phyloP scores from a whole-genome alignment of 1,140 invertebrate genomes.

The Diachasmimorpha longicaudata region DNA sequence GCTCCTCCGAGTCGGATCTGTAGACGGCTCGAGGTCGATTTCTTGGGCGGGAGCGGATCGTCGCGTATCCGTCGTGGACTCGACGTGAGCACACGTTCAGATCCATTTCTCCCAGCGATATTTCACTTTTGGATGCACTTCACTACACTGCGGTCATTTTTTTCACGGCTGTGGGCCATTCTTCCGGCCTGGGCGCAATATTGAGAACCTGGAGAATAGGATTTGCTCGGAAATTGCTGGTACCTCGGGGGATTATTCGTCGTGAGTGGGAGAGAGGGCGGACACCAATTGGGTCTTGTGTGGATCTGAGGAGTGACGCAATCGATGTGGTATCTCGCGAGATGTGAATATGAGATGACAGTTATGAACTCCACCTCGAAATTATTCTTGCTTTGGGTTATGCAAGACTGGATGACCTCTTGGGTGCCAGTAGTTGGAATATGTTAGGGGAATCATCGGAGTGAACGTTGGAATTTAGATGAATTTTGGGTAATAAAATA shows the following conservation, averaged over 20 bases:
- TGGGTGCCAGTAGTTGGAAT: not conserved
- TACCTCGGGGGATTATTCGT: too few species aligned
- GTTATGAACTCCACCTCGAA: not conserved
- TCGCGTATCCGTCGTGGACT: conserved; percentile 82
- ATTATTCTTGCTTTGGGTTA: not conserved
- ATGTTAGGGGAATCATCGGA: not conserved
- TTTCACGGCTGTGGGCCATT: not conserved
- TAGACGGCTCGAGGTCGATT: conserved; percentile 48
- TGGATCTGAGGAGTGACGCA: not conserved
- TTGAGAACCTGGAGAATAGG: not conserved
- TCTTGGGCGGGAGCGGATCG: conserved; percentile 69
- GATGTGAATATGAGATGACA: not conserved
- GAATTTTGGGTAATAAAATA: too few species aligned
- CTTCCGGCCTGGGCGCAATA: not conserved
- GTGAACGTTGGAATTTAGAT: not conserved
- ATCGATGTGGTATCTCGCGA: not conserved
- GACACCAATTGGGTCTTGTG: not conserved
- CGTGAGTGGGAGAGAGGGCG: not conserved
- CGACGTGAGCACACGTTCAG: conserved; percentile 64
- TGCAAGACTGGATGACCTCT: not conserved
- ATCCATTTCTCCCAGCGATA: conserved; percentile 42
- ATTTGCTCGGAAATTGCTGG: not conserved
- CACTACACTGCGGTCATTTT: not conserved
- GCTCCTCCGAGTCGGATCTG: conserved; percentile 51
- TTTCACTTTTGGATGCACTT: not conserved